These are phyloP conservation scores for Odontamblyopus rebecca DNA, from an alignment of 2,797 vertebrate species.

Conservation along the genomic window DNA sequence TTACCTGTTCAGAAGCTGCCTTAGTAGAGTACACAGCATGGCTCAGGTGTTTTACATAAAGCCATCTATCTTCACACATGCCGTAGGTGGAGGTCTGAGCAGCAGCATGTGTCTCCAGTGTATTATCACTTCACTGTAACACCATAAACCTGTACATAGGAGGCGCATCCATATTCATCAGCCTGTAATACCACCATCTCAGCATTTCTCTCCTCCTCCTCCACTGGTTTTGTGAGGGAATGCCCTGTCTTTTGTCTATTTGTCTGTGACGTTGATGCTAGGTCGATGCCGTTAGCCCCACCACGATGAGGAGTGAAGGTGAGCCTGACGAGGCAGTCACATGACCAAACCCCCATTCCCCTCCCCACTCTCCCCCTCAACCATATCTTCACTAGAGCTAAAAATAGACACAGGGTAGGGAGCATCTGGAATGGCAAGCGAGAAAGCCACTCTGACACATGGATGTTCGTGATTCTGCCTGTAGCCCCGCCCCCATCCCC, in stretches of 20 bases:
- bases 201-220: slow-evolving; percentile 25
- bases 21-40: neutral
- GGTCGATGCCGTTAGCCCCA: slow-evolving; percentile 71
- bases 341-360: slow-evolving; percentile 38
- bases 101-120: slow-evolving; percentile 20
- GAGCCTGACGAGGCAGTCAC: slow-evolving; percentile 67
- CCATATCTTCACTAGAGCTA: slow-evolving; percentile 67
- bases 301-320: slow-evolving; percentile 75
- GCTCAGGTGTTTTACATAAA: slow-evolving; percentile 4
- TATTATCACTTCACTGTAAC: slow-evolving; percentile 32
- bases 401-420: slow-evolving; percentile 77
- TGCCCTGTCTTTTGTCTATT: slow-evolving; percentile 43
- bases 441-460: slow-evolving; percentile 52
- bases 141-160: slow-evolving; percentile 30
- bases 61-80: slow-evolving; percentile 5
- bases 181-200: slow-evolving; percentile 24
- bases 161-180: slow-evolving; percentile 51
- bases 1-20: neutral
- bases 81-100: slow-evolving; percentile 2
- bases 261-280: slow-evolving; percentile 52
- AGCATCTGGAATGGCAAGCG: slow-evolving; percentile 81
- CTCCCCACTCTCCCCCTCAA: slow-evolving; percentile 4
- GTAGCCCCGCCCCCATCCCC: slow-evolving; percentile 34
- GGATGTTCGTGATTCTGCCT: slow-evolving; percentile 59
- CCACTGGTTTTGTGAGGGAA: slow-evolving; percentile 57